phyloP scores from a whole-genome alignment of 2,888 invertebrate genomes.

The Pinctada fucata region DNA sequence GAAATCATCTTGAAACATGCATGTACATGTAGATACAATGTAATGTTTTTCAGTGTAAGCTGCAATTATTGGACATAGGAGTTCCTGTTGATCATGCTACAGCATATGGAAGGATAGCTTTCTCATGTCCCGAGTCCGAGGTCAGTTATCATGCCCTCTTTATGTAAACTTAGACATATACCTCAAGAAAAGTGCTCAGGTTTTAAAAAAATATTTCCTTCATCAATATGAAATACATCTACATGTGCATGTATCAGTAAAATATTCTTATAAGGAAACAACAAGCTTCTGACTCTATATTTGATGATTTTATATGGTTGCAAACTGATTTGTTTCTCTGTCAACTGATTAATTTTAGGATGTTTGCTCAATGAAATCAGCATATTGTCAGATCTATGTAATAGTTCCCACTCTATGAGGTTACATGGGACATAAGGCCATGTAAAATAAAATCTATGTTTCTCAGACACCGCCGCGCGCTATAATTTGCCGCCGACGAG shows the following conservation, averaged over 20 bases:
- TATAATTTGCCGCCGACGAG: no score
- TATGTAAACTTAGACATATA: background rate
- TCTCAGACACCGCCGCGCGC: no score
- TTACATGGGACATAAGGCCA: no score
- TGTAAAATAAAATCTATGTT: no score
- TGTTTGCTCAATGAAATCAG: no score
- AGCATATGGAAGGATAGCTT: slow-evolving; percentile 97
- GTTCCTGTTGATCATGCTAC: slow-evolving; percentile 86
- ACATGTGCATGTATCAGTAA: background rate
- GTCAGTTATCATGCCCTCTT: slow-evolving; percentile 49
- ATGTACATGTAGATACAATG: no score
- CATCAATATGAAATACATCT: background rate
- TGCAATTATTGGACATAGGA: slow-evolving; percentile 86
- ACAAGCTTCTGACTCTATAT: background rate
- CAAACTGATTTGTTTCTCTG: no score
- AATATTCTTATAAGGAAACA: background rate
- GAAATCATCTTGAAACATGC: no score
- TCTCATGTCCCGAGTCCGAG: slow-evolving; percentile 86
- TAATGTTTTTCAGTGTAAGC: slow-evolving; percentile 78
- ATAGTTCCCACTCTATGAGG: no score
- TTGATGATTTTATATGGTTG: no score
- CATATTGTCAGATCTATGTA: no score
- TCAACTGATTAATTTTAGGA: no score
- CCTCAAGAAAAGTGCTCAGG: background rate
- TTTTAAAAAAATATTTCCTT: background rate